A percentile compares a stretch with the other conserved stretches of the same genome.
Conservation (phyloP, 2,113 vertebrate species). For the Turnix velox region DNA sequence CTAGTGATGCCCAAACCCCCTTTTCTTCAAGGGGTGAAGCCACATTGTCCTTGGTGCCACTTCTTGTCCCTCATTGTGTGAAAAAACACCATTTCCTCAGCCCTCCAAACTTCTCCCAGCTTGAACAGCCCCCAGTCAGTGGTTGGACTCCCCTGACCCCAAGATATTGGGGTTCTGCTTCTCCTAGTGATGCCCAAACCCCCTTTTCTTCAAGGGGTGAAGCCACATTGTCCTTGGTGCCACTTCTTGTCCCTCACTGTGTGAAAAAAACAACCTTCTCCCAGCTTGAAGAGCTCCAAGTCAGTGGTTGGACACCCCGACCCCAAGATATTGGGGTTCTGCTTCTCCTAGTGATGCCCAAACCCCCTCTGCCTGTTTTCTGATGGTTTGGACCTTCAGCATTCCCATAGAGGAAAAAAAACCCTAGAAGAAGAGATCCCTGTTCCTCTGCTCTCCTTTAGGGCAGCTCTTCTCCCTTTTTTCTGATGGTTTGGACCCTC, state of each 20-base stretch:
- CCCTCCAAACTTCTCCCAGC: background rate
- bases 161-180: background rate
- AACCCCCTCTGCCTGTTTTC: background rate
- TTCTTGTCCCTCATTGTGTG: background rate
- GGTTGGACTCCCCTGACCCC: rapidly evolving
- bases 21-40: background rate
- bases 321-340: background rate
- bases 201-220: background rate
- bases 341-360: background rate
- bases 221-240: background rate
- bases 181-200: background rate
- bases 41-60: background rate
- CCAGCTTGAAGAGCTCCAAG: background rate
- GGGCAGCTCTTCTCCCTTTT: too few species aligned
- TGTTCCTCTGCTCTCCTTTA: too few species aligned
- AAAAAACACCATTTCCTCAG: too few species aligned
- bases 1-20: background rate
- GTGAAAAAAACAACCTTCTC: background rate
- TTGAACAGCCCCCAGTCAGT: background rate
- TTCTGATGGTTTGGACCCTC: too few species aligned
- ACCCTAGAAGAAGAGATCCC: too few species aligned
- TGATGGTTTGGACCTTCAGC: background rate
- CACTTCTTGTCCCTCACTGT: background rate
- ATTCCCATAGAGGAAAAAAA: background rate
- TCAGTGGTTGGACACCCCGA: rapidly evolving